Evolutionary conservation across 2,797 vertebrate species (phyloP), one percentile per base, ranked within the genome.

Genomic region (Labeo calbasu): DNA sequence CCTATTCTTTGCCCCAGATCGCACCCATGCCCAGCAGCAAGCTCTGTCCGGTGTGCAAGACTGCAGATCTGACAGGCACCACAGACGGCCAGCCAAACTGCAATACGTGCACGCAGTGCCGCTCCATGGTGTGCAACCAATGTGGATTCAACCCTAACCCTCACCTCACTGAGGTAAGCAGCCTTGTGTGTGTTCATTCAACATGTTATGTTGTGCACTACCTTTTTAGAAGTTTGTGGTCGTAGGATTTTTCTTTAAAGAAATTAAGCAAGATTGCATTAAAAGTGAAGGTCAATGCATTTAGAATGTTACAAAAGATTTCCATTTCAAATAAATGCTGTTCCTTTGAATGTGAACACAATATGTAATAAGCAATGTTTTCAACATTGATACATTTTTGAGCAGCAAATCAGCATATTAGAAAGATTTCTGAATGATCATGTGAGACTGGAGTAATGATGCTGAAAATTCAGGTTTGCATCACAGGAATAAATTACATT

Each of bases 141-240:
- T 99, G 98, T 66, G 98, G 98, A 88, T 99, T 99, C 95, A 99
- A 99, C 91, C 98, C 98, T 86, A 99, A 98, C 93, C 98, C 98
- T 0, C 97, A 99, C 88, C 96, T 99, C 86, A 98, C 97, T 77
- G 96, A 99, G 97, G 98, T 99, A 97, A 92, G 50, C 3, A 48
- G 8, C 57, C 11, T 21, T n/a, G 1, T 15, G 2, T 21, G 15
- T 43, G 21, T 1, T 76, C 53, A 23, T n/a, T 15, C 7, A 23
- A n/a, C n/a, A 7, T 9, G 59, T n/a, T 40, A 15, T 40, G 73
- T 23, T 76, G 51, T 1, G 57, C 36, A 51, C 3, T 25, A 25
- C 6, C 0, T 1, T 36, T 23, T 48, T 0, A 70, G 14, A 48
- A 23, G 0, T 70, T 46, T 70, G 68, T 63, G 2, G 2, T 14